A percentile compares a stretch with the other conserved stretches of the same genome.
phyloP scores from a whole-genome alignment of 2,797 vertebrate genomes.

The Meda fulgida region DNA sequence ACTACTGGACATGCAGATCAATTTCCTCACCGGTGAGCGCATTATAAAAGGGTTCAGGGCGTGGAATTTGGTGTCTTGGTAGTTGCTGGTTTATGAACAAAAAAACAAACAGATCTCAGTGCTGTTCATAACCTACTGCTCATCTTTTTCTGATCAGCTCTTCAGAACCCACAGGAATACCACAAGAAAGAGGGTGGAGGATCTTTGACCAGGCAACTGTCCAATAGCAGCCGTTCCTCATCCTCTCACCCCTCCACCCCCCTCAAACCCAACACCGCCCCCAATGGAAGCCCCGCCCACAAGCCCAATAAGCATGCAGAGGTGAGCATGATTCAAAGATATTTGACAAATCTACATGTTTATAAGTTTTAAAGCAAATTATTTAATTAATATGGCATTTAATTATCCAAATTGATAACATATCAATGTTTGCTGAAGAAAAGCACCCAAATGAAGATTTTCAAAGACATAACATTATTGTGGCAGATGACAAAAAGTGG shows the following conservation, averaged over 20 bases:
- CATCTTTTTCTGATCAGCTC: conserved; percentile 74
- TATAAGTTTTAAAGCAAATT: background rate
- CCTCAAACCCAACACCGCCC: conserved; percentile 55
- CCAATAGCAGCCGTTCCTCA: conserved; percentile 66
- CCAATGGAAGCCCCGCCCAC: conserved; percentile 59
- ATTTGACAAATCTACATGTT: background rate
- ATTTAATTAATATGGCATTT: too few species aligned
- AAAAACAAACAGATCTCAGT: background rate
- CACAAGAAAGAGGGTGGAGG: conserved; percentile 89
- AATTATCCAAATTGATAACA: background rate
- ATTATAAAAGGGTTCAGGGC: background rate
- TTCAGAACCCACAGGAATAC: conserved; percentile 96
- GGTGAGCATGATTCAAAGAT: conserved; percentile 42
- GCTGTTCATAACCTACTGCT: conserved; percentile 3
- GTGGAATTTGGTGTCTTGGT: background rate
- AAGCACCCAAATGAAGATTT: background rate
- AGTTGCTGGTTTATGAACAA: background rate
- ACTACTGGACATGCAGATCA: conserved; percentile 91
- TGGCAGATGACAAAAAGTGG: background rate
- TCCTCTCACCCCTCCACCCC: conserved; percentile 59
- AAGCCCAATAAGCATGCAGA: conserved; percentile 55
- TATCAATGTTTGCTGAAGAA: background rate
- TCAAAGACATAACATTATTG: background rate
- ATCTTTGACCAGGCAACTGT: conserved; percentile 82
- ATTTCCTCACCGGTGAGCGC: conserved; percentile 90